A percentile compares a stretch with the other conserved stretches of the same genome.
These are phyloP conservation scores for Centruroides vittatus DNA, from an alignment of 1,140 invertebrate species.

Conservation along the genomic window DNA sequence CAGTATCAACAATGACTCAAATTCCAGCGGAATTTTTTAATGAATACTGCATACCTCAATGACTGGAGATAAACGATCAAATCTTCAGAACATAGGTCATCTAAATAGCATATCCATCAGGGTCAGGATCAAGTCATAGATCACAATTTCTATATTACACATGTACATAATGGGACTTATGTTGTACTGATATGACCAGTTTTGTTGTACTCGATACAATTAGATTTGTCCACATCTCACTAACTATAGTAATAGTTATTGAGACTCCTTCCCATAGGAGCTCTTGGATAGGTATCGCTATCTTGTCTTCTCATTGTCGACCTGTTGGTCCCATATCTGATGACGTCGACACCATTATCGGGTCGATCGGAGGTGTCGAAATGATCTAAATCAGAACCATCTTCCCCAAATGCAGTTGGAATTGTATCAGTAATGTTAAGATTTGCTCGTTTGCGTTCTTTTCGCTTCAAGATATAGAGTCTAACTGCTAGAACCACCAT, in stretches of 20 bases:
- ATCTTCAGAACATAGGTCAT: no score
- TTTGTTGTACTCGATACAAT: no score
- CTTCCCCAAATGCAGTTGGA: conserved; percentile 8
- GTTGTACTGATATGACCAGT: no score
- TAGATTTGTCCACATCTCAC: background rate
- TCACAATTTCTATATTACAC: no score
- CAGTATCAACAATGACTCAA: no score
- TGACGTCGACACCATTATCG: no score
- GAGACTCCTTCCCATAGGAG: background rate
- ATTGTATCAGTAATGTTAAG: background rate
- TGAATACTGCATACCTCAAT: no score
- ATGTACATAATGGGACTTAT: no score
- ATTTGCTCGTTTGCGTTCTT: conserved; percentile 38
- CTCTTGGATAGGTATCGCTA: background rate
- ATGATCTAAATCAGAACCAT: conserved; percentile 7
- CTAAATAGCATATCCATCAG: no score
- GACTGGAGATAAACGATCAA: no score
- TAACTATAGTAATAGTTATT: background rate
- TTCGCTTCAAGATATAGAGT: conserved; percentile 39
- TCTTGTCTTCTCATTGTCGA: background rate
- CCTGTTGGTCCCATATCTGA: background rate
- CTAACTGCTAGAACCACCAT: conserved; percentile 48
- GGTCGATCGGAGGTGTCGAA: background rate
- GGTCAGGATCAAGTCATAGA: no score
- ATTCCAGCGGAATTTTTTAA: no score